A percentile compares a stretch with the other conserved stretches of the same genome.
phyloP scores from a whole-genome alignment of 2,888 invertebrate genomes.

The Colletes collaris region DNA sequence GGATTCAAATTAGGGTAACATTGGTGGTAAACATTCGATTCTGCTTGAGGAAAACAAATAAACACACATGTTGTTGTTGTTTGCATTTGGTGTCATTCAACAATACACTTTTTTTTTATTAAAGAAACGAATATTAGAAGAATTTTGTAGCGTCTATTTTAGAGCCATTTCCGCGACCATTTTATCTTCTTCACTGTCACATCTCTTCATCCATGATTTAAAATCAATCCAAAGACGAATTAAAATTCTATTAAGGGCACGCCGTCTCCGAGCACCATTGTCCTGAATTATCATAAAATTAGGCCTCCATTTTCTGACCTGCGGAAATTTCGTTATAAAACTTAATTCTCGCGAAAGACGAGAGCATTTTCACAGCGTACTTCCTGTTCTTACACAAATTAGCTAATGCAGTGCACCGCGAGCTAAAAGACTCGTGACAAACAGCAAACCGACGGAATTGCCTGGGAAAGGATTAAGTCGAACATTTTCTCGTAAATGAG shows the following conservation, averaged over 20 bases:
- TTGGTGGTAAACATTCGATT: too few species aligned
- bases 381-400: conserved; percentile 11
- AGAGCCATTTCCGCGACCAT: conserved; percentile 1
- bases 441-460: conserved; percentile 2
- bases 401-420: conserved; percentile 11
- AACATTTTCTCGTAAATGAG: conserved; percentile 15
- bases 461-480: conserved; percentile 20
- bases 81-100: too few species aligned
- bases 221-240: conserved; percentile 15
- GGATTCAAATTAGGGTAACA: too few species aligned
- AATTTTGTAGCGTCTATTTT: not conserved
- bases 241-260: conserved; percentile 19
- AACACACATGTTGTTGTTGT: too few species aligned
- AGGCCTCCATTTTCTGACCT: not conserved
- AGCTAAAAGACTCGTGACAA: not conserved
- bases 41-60: too few species aligned
- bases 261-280: conserved; percentile 5
- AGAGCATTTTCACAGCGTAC: not conserved
- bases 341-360: not conserved
- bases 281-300: conserved; percentile 17
- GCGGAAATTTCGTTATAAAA: conserved; percentile 29
- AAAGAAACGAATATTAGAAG: not conserved
- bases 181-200: conserved; percentile 10
- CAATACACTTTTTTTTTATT: too few species aligned
- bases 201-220: not conserved